Evolutionary conservation across 2,888 invertebrate species (phyloP).

Genomic region (Masnerella sp.): DNA sequence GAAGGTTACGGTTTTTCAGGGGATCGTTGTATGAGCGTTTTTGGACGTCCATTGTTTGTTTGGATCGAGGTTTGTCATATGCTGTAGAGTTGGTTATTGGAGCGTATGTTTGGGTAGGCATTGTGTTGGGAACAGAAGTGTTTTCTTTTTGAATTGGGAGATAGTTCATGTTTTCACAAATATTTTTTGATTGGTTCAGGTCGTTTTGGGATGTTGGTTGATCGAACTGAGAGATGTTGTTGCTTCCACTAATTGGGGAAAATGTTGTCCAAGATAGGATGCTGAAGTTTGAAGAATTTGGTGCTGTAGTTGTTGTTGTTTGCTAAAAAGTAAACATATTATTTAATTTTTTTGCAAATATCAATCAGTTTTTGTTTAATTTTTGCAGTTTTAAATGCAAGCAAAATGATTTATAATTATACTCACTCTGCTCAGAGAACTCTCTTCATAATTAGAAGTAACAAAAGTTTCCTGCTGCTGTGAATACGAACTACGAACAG

Average conservation of each 20-base stretch:
- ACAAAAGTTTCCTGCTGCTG: conserved; percentile 66
- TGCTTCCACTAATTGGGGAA: conserved; percentile 68
- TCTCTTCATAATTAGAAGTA: conserved; percentile 72
- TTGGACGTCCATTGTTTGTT: conserved; percentile 67
- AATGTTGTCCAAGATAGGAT: conserved; percentile 77
- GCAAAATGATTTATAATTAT: conserved; percentile 40
- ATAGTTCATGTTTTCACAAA: conserved; percentile 73
- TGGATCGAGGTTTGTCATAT: conserved; percentile 70
- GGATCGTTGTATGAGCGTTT: conserved; percentile 68
- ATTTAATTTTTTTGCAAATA: too few relatives aligned
- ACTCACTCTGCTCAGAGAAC: conserved; percentile 65
- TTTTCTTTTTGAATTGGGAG: conserved; percentile 70
- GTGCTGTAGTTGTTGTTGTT: conserved; percentile 73
- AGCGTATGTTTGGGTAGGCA: conserved; percentile 52
- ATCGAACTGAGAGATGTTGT: conserved; percentile 62
- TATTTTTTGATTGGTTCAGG: conserved; percentile 64
- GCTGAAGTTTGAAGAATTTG: conserved; percentile 75
- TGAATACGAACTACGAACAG: conserved; percentile 62
- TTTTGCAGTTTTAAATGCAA: neutral
- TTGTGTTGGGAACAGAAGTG: conserved; percentile 44
- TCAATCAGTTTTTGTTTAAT: neutral
- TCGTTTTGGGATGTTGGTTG: conserved; percentile 45
- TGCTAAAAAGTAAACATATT: too few relatives aligned
- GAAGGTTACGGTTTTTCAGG: conserved; percentile 68
- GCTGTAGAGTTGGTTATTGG: conserved; percentile 48